A percentile compares a stretch with the other conserved stretches of the same genome.
These are phyloP conservation scores for Drosophila borborema DNA, from an alignment of 2,888 invertebrate species.

Conservation along the genomic window DNA sequence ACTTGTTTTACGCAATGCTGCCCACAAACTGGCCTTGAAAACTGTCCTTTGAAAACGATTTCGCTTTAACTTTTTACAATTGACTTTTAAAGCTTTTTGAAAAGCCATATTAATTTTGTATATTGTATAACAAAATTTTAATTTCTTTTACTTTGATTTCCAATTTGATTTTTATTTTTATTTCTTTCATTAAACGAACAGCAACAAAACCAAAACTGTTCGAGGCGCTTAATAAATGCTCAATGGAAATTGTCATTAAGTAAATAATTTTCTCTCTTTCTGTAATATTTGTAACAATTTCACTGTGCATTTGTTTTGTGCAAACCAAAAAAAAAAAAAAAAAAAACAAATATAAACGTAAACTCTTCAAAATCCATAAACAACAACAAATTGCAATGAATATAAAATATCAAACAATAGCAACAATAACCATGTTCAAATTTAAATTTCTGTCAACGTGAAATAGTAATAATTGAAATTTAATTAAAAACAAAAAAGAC, in stretches of 20 bases:
- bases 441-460: conserved; percentile 7
- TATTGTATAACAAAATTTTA: conserved; percentile 30
- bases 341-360: neutral
- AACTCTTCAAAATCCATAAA: conserved; percentile 19
- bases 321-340: conserved; percentile 13
- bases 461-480: conserved; percentile 19
- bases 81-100: conserved; percentile 79
- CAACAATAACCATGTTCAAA: conserved; percentile 28
- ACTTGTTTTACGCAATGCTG: conserved; percentile 36
- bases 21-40: conserved; percentile 49
- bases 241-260: conserved; percentile 42
- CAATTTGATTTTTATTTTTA: conserved; percentile 11
- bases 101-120: conserved; percentile 71
- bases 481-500: conserved; percentile 6
- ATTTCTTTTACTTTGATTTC: conserved; percentile 20
- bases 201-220: conserved; percentile 23
- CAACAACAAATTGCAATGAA: conserved; percentile 44
- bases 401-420: conserved; percentile 52
- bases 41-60: conserved; percentile 25
- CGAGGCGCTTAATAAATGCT: conserved; percentile 42
- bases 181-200: conserved; percentile 35
- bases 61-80: conserved; percentile 32
- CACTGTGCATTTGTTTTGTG: conserved; percentile 55
- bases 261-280: conserved; percentile 4
- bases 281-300: conserved; percentile 40